Conservation (phyloP, 2,888 invertebrate species). For the Tinea semifulvella region DNA sequence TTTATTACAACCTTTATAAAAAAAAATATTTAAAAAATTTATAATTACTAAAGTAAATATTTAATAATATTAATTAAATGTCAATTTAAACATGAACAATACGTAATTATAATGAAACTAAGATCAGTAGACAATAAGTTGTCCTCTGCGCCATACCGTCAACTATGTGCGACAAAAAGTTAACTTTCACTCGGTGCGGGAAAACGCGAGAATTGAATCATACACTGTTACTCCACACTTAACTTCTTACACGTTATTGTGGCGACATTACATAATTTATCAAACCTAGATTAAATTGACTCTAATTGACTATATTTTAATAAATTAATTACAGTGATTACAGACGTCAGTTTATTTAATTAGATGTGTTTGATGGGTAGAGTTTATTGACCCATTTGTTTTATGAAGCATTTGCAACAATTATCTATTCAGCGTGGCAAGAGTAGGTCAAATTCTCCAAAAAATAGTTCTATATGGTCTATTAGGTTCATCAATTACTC, state of each 20-base stretch:
- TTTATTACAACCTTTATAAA: too few species aligned
- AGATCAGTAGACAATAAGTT: not conserved
- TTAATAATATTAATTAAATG: not conserved
- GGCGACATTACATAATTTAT: slow-evolving; percentile 3
- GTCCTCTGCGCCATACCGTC: not conserved
- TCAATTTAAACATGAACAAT: not conserved
- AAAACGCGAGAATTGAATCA: slow-evolving; percentile 14
- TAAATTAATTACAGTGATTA: not conserved
- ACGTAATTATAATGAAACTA: not conserved
- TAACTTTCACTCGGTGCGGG: slow-evolving; percentile 12
- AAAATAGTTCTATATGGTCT: too few species aligned
- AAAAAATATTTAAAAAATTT: too few species aligned
- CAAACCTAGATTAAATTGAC: not conserved
- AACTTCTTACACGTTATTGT: slow-evolving; percentile 7
- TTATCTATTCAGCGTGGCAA: too few species aligned
- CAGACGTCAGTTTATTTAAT: too few species aligned
- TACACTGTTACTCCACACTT: slow-evolving; percentile 10
- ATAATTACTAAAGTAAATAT: not conserved
- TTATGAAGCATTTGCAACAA: too few species aligned
- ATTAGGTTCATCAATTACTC: too few species aligned
- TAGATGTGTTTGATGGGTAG: too few species aligned
- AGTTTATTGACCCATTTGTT: too few species aligned
- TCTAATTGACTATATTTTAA: slow-evolving; percentile 4
- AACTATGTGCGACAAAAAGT: slow-evolving; percentile 10
- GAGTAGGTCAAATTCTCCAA: too few species aligned